These are phyloP conservation scores for Baronia brevicornis DNA, from an alignment of 2,888 invertebrate species.

Conservation along the genomic window DNA sequence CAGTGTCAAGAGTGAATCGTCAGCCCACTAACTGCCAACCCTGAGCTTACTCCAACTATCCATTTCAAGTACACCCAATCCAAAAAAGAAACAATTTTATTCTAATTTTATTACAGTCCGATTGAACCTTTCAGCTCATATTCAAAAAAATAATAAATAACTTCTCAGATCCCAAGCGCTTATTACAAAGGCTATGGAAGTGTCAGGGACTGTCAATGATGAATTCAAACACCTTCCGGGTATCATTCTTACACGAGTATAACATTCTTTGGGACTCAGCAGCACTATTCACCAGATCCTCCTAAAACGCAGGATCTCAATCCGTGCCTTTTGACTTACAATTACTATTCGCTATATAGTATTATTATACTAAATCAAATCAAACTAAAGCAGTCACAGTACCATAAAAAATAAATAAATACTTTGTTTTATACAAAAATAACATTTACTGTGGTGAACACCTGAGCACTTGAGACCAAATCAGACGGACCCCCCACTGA, in stretches of 20 bases:
- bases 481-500: constrained; percentile 22
- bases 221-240: constrained; percentile 32
- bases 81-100: constrained; percentile 34
- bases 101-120: constrained; percentile 42
- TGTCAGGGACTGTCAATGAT: constrained; percentile 24
- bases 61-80: constrained; percentile 47
- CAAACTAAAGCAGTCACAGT: constrained; percentile 51
- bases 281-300: constrained; percentile 63
- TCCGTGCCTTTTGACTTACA: constrained; percentile 58
- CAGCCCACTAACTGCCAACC: constrained; percentile 41
- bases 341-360: constrained; percentile 61
- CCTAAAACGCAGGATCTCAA: constrained; percentile 68
- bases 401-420: constrained; percentile 71
- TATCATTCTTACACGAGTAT: constrained; percentile 47
- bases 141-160: constrained; percentile 13
- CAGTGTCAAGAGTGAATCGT: constrained; percentile 35
- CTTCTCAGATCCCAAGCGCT: constrained; percentile 40
- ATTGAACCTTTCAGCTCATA: constrained; percentile 28
- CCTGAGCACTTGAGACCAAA: constrained; percentile 54
- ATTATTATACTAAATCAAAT: constrained; percentile 39
- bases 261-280: constrained; percentile 71
- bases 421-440: constrained; percentile 73
- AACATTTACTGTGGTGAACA: constrained; percentile 66
- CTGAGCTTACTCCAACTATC: constrained; percentile 42
- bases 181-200: constrained; percentile 26